Evolutionary conservation across 2,888 invertebrate genomes (phyloP).

Genomic region (Drosophila borealis): DNA sequence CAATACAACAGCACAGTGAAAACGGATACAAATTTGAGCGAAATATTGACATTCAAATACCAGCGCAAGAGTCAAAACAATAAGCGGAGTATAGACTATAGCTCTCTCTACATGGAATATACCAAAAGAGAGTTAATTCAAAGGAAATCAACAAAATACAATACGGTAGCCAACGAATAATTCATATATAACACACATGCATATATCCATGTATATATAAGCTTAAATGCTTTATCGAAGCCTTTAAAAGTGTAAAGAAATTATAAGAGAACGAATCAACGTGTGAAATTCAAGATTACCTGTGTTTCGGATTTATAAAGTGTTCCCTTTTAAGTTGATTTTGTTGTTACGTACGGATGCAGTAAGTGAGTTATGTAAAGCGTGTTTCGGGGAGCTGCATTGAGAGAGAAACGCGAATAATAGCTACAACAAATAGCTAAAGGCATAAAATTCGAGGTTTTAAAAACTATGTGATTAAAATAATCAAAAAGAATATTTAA

Average conservation of each 20-base stretch:
- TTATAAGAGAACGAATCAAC: constrained; percentile 24
- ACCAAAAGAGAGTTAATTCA: constrained; percentile 17
- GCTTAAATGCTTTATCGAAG: constrained; percentile 1
- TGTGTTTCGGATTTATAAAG: constrained; percentile 48
- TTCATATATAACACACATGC: constrained; percentile 13
- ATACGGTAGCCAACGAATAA: constrained; percentile 14
- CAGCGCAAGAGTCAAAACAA: constrained; percentile 42
- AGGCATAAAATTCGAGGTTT: background rate
- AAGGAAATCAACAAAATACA: constrained; percentile 14
- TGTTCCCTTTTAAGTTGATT: constrained; percentile 9
- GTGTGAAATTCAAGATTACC: constrained; percentile 8
- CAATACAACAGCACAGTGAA: constrained; percentile 83
- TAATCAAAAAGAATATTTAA: background rate
- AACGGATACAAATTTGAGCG: constrained; percentile 56
- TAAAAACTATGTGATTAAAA: background rate
- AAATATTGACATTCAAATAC: constrained; percentile 22
- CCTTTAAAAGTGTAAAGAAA: constrained; percentile 27
- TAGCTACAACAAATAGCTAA: background rate
- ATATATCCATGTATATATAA: constrained; percentile 3
- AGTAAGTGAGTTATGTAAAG: constrained; percentile 73
- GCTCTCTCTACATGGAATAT: constrained; percentile 16
- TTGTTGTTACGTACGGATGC: constrained; percentile 28
- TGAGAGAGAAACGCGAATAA: constrained; percentile 6
- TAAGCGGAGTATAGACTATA: constrained; percentile 52
- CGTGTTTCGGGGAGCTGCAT: constrained; percentile 38